These are phyloP conservation scores for Pegea sp. DNA, from an alignment of 23 tunicate genomes.

Conservation along the genomic window DNA sequence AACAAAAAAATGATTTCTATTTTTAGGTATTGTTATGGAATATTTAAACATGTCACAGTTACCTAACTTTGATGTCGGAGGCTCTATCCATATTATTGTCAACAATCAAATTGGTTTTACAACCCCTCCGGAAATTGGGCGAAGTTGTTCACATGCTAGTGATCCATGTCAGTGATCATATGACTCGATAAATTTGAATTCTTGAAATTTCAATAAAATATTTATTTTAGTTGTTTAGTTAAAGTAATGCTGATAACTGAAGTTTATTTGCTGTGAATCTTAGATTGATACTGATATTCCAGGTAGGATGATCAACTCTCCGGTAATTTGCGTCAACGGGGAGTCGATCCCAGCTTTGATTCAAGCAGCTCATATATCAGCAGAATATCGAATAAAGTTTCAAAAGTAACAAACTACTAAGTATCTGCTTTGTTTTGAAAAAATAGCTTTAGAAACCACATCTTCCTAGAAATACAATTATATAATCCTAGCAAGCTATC, in stretches of 20 bases:
- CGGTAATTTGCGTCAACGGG: slow-evolving; percentile 83
- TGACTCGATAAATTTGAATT: not conserved
- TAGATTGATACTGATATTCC: not conserved
- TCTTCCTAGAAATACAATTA: too few species aligned
- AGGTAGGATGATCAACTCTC: slow-evolving; percentile 81
- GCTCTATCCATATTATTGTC: slow-evolving; percentile 74
- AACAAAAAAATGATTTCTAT: not conserved
- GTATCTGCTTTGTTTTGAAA: too few species aligned
- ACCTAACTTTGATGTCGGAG: slow-evolving; percentile 72
- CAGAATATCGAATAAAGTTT: slow-evolving; percentile 41
- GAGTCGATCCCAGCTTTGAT: slow-evolving; percentile 40
- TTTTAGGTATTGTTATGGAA: slow-evolving; percentile 73
- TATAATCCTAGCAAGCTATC: too few species aligned
- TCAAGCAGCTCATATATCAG: slow-evolving; percentile 65
- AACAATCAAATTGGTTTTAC: slow-evolving; percentile 94
- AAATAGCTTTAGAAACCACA: too few species aligned
- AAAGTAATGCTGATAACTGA: too few species aligned
- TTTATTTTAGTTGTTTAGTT: not conserved
- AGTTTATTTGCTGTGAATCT: too few species aligned
- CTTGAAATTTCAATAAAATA: not conserved
- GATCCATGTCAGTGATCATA: slow-evolving; percentile 34
- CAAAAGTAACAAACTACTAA: too few species aligned
- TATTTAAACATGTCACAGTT: slow-evolving; percentile 60
- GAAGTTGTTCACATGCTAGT: slow-evolving; percentile 47
- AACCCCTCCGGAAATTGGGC: slow-evolving; percentile 33